Evolutionary conservation across 2,113 vertebrate genomes (phyloP).

Genomic region (Salvelinus fontinalis): DNA sequence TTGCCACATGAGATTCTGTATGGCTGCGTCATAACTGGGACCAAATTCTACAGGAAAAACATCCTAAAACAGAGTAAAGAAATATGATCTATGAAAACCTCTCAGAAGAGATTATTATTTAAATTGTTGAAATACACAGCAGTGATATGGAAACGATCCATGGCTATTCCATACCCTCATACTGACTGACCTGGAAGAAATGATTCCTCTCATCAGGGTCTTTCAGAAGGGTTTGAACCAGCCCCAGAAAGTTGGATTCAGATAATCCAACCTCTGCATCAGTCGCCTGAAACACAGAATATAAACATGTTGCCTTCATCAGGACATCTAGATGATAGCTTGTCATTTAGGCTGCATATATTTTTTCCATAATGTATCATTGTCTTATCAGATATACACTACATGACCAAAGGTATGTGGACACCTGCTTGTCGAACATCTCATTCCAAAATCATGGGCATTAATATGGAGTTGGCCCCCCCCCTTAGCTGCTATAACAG

Average conservation of each 20-base stretch:
- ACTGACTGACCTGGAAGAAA: conserved; percentile 39
- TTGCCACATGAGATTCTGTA: conserved; percentile 33
- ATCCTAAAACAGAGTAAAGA: conserved; percentile 2
- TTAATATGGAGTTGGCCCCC: too few species aligned
- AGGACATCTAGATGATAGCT: neutral
- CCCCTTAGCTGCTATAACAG: too few species aligned
- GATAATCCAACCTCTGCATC: conserved; percentile 1
- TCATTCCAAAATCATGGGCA: too few species aligned
- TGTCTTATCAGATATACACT: neutral
- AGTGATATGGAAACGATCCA: neutral
- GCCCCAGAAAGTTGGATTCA: conserved; percentile 14
- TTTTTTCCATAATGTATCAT: too few species aligned
- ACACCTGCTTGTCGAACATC: too few species aligned
- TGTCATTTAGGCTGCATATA: neutral
- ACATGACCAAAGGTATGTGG: too few species aligned
- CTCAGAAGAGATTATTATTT: neutral
- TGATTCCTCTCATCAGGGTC: conserved; percentile 32
- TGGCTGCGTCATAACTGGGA: conserved; percentile 24
- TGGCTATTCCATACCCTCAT: neutral
- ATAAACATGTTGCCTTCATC: neutral
- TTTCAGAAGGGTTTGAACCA: conserved; percentile 34
- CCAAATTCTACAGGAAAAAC: conserved; percentile 44
- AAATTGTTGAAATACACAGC: too few species aligned
- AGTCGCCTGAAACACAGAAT: conserved; percentile 5
- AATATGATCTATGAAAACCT: neutral